Base-by-base conservation (phyloP, 1,140 invertebrate species). In the Pachypsylla venusta region DNA sequence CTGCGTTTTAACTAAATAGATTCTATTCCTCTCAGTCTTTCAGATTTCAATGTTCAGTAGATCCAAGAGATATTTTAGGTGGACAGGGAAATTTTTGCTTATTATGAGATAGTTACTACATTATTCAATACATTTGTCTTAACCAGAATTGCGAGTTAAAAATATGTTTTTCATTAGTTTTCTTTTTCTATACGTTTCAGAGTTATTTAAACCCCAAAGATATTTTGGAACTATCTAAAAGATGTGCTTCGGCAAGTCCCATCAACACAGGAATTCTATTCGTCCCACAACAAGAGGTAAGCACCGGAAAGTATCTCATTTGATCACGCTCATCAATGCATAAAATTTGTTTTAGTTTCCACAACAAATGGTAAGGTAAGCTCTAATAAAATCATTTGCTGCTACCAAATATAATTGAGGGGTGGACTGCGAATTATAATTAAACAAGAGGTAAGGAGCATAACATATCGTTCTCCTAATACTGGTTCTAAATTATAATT, bases 261-360 rank as follows among this genome's bases (percentile, higher is more conserved):
- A 71, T 93, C 22, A 99, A 99, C 73, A 96, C 93, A 25, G 75
- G 93, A 56, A 77, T 99, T 42, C 84, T 98, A 80, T 99, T 99
- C 79, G 96, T 99, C 54, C 96, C 96, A 5, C 94, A 98, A 72
- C 95, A 98, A 81, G 94, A 98, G 80, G 87, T 89, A 74, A 70
- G 69, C 59, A 19, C 25, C n/a, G n/a, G n/a, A n/a, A n/a, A n/a
- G n/a, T n/a, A n/a, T n/a, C n/a, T n/a, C n/a, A n/a, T n/a, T n/a
- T 25, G 5, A 53, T 30, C 25, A 25, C 14, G 2, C 25, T 54
- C 10, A 56, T 12, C 24, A 2, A 7, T 25, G 48, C 14, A 7
- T 25, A 14, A 2, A 57, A 53, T 12, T 53, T 16, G n/a, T 48
- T 16, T 24, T 19, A 25, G 24, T n/a, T 14, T 10, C 16, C 7